phyloP scores from a whole-genome alignment of 1,140 invertebrate genomes.

The Drosophila rufa region DNA sequence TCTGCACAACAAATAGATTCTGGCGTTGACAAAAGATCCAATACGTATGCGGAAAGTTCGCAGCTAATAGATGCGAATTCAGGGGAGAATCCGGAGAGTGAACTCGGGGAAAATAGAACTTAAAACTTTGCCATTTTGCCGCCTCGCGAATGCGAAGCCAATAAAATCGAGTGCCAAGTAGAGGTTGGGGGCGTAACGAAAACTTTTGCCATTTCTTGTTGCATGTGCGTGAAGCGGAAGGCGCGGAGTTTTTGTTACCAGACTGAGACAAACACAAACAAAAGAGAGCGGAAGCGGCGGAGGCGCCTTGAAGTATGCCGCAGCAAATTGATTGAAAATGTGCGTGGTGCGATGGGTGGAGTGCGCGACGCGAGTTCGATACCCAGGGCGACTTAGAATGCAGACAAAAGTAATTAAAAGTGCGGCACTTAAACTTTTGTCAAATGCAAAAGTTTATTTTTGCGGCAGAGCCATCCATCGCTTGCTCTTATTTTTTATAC shows the following conservation, averaged over 20 bases:
- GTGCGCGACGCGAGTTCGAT: background rate
- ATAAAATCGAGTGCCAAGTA: slow-evolving; percentile 55
- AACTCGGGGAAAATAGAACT: background rate
- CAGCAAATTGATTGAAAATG: slow-evolving; percentile 80
- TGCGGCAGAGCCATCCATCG: slow-evolving; percentile 41
- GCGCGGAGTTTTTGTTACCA: slow-evolving; percentile 55
- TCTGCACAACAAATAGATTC: slow-evolving; percentile 65
- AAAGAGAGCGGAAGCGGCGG: slow-evolving; percentile 8
- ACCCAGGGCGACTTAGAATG: slow-evolving; percentile 26
- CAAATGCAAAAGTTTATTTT: slow-evolving; percentile 76
- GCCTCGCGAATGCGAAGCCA: slow-evolving; percentile 51
- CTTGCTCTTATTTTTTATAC: slow-evolving; percentile 19
- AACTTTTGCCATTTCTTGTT: slow-evolving; percentile 71
- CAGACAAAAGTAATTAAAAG: slow-evolving; percentile 83
- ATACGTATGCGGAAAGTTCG: slow-evolving; percentile 68
- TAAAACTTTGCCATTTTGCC: slow-evolving; percentile 69
- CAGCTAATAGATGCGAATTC: slow-evolving; percentile 64
- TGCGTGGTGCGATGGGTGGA: slow-evolving; percentile 26
- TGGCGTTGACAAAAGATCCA: slow-evolving; percentile 73
- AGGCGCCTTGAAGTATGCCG: slow-evolving; percentile 61
- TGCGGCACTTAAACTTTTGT: slow-evolving; percentile 78
- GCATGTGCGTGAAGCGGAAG: slow-evolving; percentile 65
- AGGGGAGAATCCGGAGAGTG: background rate
- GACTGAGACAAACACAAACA: slow-evolving; percentile 41
- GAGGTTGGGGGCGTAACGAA: slow-evolving; percentile 29